phyloP scores from a whole-genome alignment of 2,888 invertebrate species.

The Athrips mouffetella region DNA sequence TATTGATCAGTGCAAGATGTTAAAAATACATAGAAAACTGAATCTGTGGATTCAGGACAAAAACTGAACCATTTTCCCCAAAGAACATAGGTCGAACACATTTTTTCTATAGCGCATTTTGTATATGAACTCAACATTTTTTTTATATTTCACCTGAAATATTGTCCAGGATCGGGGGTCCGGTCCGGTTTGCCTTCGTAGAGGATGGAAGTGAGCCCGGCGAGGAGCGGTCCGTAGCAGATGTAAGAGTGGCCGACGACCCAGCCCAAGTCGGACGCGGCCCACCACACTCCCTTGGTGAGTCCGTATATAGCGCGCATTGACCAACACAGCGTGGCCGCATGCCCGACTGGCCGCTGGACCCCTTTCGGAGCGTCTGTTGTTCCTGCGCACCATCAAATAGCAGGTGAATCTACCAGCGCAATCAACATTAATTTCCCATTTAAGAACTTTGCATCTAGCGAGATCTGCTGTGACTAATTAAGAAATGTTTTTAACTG shows the following conservation, averaged over 20 bases:
- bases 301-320: constrained; percentile 90
- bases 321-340: constrained; percentile 90
- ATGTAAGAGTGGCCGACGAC: constrained; percentile 97
- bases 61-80: too few relatives aligned
- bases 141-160: constrained; percentile 83
- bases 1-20: neutral
- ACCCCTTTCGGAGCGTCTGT: constrained; percentile 82
- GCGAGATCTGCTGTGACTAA: too few relatives aligned
- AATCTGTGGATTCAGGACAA: too few relatives aligned
- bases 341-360: constrained; percentile 91
- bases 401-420: too few relatives aligned
- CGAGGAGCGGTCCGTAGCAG: constrained; percentile 92
- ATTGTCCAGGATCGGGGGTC: constrained; percentile 94
- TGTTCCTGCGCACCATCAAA: constrained; percentile 79
- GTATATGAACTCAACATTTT: constrained; percentile 16
- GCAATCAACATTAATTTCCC: too few relatives aligned
- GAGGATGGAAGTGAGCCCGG: constrained; percentile 88
- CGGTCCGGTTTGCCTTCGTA: constrained; percentile 97
- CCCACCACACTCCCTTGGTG: constrained; percentile 91
- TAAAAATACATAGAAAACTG: too few relatives aligned
- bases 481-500: too few relatives aligned
- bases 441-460: too few relatives aligned
- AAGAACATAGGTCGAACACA: too few relatives aligned
- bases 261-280: constrained; percentile 93
- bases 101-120: too few relatives aligned